Evolutionary conservation across 2,888 invertebrate genomes (phyloP).

Genomic region (Drosophila austrosaltans): DNA sequence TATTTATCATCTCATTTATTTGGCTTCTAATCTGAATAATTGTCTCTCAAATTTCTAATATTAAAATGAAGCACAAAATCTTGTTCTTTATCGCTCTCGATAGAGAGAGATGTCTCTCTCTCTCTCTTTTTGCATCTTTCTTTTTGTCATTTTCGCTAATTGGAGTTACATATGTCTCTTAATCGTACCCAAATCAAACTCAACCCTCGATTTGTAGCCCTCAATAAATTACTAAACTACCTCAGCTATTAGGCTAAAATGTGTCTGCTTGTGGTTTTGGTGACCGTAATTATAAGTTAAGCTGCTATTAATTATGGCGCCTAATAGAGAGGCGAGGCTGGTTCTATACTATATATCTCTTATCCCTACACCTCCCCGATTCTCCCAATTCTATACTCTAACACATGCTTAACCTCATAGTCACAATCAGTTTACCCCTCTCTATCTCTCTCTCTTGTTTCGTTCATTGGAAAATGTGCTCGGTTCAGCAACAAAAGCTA

Average conservation of each 20-base stretch:
- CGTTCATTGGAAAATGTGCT: conserved; percentile 27
- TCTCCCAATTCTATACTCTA: background rate
- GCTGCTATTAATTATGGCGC: conserved; percentile 80
- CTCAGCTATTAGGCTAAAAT: conserved; percentile 78
- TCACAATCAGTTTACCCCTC: conserved; percentile 10
- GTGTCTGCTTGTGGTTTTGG: conserved; percentile 71
- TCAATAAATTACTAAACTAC: conserved; percentile 45
- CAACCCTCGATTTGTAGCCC: conserved; percentile 14
- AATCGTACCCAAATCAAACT: conserved; percentile 33
- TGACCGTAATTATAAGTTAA: conserved; percentile 80
- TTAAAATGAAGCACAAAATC: background rate
- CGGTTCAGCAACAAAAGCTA: conserved; percentile 59
- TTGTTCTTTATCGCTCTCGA: no score
- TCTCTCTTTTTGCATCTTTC: background rate
- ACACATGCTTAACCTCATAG: conserved; percentile 43
- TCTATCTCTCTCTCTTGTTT: background rate
- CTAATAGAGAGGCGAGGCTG: conserved; percentile 48
- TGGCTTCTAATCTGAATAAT: background rate
- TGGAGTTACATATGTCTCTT: conserved; percentile 18
- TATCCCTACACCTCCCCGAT: background rate
- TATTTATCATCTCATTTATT: background rate
- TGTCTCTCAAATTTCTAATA: background rate
- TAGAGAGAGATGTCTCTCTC: no score
- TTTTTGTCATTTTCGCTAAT: background rate
- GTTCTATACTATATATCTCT: conserved; percentile 41